Percentiles rank a stretch among this genome's conserved stretches.
Conservation (phyloP, 1,140 invertebrate genomes). For the Hycleus cichorii region DNA sequence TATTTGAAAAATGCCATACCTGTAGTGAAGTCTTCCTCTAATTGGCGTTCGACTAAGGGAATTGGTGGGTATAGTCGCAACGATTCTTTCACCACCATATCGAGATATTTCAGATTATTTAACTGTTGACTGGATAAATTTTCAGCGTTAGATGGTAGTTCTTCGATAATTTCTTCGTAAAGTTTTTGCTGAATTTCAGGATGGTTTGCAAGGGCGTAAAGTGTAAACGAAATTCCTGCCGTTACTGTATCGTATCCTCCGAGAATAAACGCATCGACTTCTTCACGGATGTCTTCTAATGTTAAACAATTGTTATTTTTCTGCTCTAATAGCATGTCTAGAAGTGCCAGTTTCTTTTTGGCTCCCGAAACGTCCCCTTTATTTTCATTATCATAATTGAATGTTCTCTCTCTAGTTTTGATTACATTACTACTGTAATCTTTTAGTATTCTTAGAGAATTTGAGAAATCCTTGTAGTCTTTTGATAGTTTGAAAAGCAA, state of each 20-base stretch:
- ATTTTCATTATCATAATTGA: not conserved
- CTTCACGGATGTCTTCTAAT: constrained; percentile 65
- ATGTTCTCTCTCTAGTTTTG: constrained; percentile 7
- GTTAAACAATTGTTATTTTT: constrained; percentile 12
- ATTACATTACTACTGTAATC: constrained; percentile 8
- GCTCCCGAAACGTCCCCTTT: not conserved
- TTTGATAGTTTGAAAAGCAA: constrained; percentile 10
- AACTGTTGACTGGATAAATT: constrained; percentile 46
- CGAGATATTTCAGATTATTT: constrained; percentile 55
- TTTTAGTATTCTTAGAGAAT: constrained; percentile 10
- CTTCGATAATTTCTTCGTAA: constrained; percentile 50
- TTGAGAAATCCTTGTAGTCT: constrained; percentile 6
- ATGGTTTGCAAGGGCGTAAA: constrained; percentile 54
- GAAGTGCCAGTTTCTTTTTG: constrained; percentile 12
- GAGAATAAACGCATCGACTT: constrained; percentile 79
- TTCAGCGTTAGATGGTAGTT: constrained; percentile 40
- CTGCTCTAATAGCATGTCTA: constrained; percentile 21
- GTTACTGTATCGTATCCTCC: constrained; percentile 68
- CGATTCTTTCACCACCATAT: constrained; percentile 56
- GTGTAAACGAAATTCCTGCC: constrained; percentile 48
- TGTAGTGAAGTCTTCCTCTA: constrained; percentile 42
- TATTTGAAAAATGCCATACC: constrained; percentile 4
- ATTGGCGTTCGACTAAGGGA: constrained; percentile 52
- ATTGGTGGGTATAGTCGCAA: constrained; percentile 58
- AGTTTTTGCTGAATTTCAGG: constrained; percentile 54